phyloP scores from a whole-genome alignment of 2,888 invertebrate species.

The Ochropleura plecta region DNA sequence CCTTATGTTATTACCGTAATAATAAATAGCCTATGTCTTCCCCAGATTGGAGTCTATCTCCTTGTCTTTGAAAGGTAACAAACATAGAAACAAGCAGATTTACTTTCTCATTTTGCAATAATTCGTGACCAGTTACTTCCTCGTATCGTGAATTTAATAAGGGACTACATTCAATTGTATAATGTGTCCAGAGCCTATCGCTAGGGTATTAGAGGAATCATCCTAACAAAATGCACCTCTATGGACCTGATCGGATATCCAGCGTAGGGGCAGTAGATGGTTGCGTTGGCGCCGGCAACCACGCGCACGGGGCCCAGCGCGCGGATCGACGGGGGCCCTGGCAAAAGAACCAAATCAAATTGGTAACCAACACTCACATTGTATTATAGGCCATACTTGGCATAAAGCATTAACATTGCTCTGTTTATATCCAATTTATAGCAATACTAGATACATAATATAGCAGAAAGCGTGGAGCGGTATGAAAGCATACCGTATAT shows the following conservation, averaged over 20 bases:
- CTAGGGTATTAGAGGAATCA: slow-evolving; percentile 75
- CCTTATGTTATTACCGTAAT: too few species aligned
- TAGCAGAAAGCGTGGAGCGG: background rate
- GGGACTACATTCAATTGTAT: slow-evolving; percentile 1
- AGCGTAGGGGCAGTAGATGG: slow-evolving; percentile 95
- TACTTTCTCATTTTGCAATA: background rate
- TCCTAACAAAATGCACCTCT: slow-evolving; percentile 87
- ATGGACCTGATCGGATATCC: slow-evolving; percentile 95
- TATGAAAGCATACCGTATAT: slow-evolving; percentile 91
- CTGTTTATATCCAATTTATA: background rate
- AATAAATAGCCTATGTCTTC: too few species aligned
- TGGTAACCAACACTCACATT: background rate
- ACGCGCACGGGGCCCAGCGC: slow-evolving; percentile 93
- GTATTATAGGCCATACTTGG: background rate
- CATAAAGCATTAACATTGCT: background rate
- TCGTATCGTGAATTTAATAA: slow-evolving; percentile 4
- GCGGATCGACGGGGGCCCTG: slow-evolving; percentile 93
- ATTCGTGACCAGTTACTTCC: slow-evolving; percentile 10
- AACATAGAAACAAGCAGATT: too few species aligned
- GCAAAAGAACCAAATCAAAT: background rate
- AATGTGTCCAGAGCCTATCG: slow-evolving; percentile 24
- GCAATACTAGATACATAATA: background rate
- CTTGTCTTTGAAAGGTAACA: too few species aligned
- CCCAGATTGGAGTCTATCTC: too few species aligned
- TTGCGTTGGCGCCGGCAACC: slow-evolving; percentile 94